Percentiles rank a stretch among this genome's conserved stretches.
Evolutionary conservation across 92 coral and sea anemone genomes (phyloP).

Genomic region (Meandrina meandrites): DNA sequence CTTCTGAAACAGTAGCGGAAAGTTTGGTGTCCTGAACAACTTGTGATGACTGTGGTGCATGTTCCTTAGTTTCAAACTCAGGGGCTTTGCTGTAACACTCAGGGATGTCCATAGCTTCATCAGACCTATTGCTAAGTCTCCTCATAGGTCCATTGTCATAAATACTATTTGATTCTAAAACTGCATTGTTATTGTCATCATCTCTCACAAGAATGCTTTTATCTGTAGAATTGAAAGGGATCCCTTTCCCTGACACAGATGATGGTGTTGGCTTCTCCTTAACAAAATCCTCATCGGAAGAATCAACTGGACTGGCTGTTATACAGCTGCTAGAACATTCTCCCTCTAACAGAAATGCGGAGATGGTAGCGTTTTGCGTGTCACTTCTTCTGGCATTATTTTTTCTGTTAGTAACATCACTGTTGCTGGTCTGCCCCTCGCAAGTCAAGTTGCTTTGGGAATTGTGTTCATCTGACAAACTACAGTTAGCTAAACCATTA

Average conservation of each 20-base stretch:
- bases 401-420: background rate
- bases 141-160: background rate
- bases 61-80: background rate
- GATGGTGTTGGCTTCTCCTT: slow-evolving; percentile 14
- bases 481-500: background rate
- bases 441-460: background rate
- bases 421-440: background rate
- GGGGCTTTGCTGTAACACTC: background rate
- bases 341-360: slow-evolving; percentile 39
- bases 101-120: background rate
- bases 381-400: slow-evolving; percentile 7
- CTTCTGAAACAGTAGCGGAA: background rate
- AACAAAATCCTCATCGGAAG: slow-evolving; percentile 9
- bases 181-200: background rate
- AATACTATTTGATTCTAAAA: background rate
- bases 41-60: background rate
- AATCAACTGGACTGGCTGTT: slow-evolving; percentile 1
- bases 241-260: background rate
- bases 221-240: background rate
- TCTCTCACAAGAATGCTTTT: background rate
- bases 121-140: background rate
- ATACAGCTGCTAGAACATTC: slow-evolving; percentile 15
- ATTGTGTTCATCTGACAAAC: background rate
- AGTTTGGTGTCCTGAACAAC: background rate
- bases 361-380: slow-evolving; percentile 24